Evolutionary conservation across 2,888 invertebrate genomes (phyloP).

Genomic region (Troides aeacus): DNA sequence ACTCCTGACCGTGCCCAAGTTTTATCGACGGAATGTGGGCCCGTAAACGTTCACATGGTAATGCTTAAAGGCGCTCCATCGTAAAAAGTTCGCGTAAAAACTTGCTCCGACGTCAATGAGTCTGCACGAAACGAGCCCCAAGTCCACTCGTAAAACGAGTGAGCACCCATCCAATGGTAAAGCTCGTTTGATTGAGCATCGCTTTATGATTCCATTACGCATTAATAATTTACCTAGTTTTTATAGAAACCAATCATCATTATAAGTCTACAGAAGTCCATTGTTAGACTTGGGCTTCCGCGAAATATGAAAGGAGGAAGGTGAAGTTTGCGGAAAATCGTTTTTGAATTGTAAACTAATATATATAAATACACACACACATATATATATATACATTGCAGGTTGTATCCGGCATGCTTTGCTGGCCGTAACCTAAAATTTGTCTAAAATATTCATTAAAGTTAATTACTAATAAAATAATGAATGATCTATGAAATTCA

Average conservation of each 20-base stretch:
- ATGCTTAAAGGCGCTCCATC: conserved; percentile 34
- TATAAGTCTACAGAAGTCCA: not conserved
- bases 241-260: not conserved
- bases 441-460: no score
- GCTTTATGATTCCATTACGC: conserved; percentile 2
- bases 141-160: conserved; percentile 11
- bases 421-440: no score
- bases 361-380: no score
- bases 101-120: conserved; percentile 32
- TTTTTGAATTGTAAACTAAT: no score
- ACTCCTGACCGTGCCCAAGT: conserved; percentile 38
- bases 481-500: no score
- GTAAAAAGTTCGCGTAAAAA: conserved; percentile 42
- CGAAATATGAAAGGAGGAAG: not conserved
- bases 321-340: no score
- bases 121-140: conserved; percentile 17
- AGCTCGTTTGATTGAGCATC: conserved; percentile 17
- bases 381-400: no score
- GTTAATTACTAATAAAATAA: no score
- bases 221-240: not conserved
- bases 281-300: not conserved
- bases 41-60: conserved; percentile 46
- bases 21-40: conserved; percentile 44
- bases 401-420: no score
- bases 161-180: conserved; percentile 13